Base-by-base conservation (phyloP, 1,140 invertebrate genomes). In the fruit fly (Drosophila melanogaster) region DNA sequence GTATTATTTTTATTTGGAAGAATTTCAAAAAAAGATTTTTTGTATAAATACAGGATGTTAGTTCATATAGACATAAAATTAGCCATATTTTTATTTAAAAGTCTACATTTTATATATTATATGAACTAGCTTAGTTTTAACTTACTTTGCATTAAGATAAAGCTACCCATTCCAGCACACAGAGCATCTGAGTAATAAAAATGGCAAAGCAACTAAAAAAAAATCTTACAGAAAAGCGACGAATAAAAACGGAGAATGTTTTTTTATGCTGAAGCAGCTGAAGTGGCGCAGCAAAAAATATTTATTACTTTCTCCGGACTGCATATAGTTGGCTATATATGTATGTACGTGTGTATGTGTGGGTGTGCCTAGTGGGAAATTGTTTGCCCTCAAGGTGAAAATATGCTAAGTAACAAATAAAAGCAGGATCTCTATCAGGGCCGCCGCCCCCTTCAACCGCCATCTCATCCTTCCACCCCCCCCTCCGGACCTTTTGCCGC, bases 351-450 rank as follows among this genome's bases (percentile, higher is more conserved):
- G 44, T 46, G 44, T 64, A 12, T 41, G 60, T 50, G 50, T 35
- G 55, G 58, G 37, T 57, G 46, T 65, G 61, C 81, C 83, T 87
- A 87, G 83, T 79, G 83, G 83, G 79, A 86, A 79, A 86, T 79
- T 81, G 70, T 72, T 87, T 86, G 81, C 75, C 81, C 81, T 87
- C 75, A 76, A 87, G 83, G 83, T 86, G 83, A 86, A 87, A 86
- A 86, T 86, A 86, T 86, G 83, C 83, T 87, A 86, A 87, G 83
- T 86, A 87, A 86, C 83, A 86, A 86, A 86, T 86, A 86, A 86
- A 87, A 76, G 75, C 79, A 79, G 85, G 79, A 86, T 86, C 83
- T 86, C 74, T 86, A 87, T 86, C 83, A 65, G 70, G 64, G 62
- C n/a, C 46, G 22, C 55, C 56, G 53, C 49, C 55, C 56, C 56